Evolutionary conservation across 1,140 invertebrate species (phyloP), one percentile per base, ranked within the genome.

Genomic region (Drepana arcuata): DNA sequence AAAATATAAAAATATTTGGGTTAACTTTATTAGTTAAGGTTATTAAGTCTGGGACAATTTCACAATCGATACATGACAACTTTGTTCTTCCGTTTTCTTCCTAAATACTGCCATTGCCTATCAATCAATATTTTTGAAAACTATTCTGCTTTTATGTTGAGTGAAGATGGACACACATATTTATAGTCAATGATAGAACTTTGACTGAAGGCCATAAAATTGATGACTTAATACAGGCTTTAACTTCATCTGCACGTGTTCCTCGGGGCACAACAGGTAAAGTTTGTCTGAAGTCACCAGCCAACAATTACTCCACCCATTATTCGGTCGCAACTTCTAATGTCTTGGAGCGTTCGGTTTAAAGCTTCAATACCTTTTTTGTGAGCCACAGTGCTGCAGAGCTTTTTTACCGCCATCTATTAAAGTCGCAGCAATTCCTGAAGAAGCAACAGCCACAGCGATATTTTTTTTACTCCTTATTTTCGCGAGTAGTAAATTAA

Each of bases 221-320:
- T 14, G 78, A 83, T 50, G 49, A 49, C 63, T 84, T 85, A 16
- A 84, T 54, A 49, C 65, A 84, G 34, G 71, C 68, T 36, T 80
- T 73, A 0, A 84, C 41, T 47, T 75, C 61, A 60, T 83, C 70
- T 33, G 70, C 70, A 38, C 41, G 27, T 7, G 72, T 85, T 52
- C 52, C 65, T 47, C 63, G 41, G 16, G 51, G 38, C 29, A 84
- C 61, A 6, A 85, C 66, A 27, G 83, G 82, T 24, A 86, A 50
- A n/a, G 64, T 85, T 58, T 87, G 80, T 12, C 77, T 43, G 55
- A 86, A 87, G 67, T 86, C 75, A n/a, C 83, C 80, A 41, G 70
- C 44, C 10, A 82, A 57, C 30, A 7, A 65, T 51, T 7, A 49
- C 14, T 1, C 66, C 63, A 15, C 42, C 42, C 13, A 50, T 32